Conservation (phyloP, 1,140 invertebrate species). For the Anadara kagoshimensis region DNA sequence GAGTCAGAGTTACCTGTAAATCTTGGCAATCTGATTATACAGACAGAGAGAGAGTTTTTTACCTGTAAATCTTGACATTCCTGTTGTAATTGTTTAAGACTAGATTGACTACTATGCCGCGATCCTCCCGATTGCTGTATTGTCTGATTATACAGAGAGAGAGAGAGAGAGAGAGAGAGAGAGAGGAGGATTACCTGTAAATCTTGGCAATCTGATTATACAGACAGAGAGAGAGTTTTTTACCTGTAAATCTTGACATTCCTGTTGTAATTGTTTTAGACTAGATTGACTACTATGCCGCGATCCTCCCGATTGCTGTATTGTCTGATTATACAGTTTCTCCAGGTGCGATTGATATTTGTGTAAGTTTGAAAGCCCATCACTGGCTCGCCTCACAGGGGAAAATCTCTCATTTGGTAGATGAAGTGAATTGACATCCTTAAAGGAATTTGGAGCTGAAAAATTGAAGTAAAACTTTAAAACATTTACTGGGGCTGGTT, state of each 20-base stretch:
- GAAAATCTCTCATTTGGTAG: conserved; percentile 87
- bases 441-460: conserved; percentile 77
- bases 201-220: too few relatives aligned
- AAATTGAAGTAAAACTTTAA: background rate
- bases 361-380: conserved; percentile 79
- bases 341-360: conserved; percentile 76
- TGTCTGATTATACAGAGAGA: conserved; percentile 71
- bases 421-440: conserved; percentile 75
- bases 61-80: conserved; percentile 76
- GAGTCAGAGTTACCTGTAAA: too few relatives aligned
- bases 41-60: background rate
- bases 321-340: conserved; percentile 72
- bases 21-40: too few relatives aligned
- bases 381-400: conserved; percentile 91
- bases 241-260: conserved; percentile 76
- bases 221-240: background rate
- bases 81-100: conserved; percentile 74
- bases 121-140: conserved; percentile 61
- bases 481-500: background rate
- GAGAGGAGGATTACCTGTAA: too few relatives aligned
- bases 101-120: conserved; percentile 57
- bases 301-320: conserved; percentile 61
- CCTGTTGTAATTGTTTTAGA: conserved; percentile 74
- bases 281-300: conserved; percentile 60
- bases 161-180: too few relatives aligned